Base-by-base conservation (phyloP, 2,113 vertebrate genomes). In the Nyctereutes procyonoides region DNA sequence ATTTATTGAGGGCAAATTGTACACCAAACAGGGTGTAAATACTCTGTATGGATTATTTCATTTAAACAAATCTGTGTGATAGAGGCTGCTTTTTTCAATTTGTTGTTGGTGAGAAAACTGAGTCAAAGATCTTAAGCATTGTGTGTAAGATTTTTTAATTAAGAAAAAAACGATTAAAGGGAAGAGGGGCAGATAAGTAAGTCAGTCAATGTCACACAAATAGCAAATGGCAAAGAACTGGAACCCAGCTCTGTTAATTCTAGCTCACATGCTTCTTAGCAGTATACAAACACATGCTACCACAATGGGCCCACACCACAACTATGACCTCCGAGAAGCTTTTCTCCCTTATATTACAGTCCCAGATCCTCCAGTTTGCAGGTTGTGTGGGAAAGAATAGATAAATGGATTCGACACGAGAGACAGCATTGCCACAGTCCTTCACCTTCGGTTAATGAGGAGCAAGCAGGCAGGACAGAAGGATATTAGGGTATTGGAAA, bases 361-460 rank as follows among this genome's bases (percentile, higher is more conserved):
- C 19, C 24, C n/a, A 35, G 62, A 6, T 95, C 77, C 88, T 97
- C 30, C 62, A 24, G 56, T 97, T 95, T 62, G 12, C 62, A 89
- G 74, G 10, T 32, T 69, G 13, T 87, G 12, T 88, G 30, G 84
- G 0, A 58, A 69, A 90, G 11, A 94, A 63, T 5, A 73, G 82
- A 73, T 88, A 96, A 97, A 96, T 91, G 0, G 30, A 32, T 69
- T 82, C 95, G 87, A 77, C 35, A 56, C 20, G 85, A 69, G 22
- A 92, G 8, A 13, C 81, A 62, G 26, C 8, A 10, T 38, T 63
- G 94, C 35, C 77, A 43, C 51, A 88, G 67, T 60, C 24, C 32
- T 97, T 83, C n/a, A 89, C 26, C 20, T 95, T 85, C 30, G 30
- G 32, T 86, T 98, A 97, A 95, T 97, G 77, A 98, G 51, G 2